A percentile compares a stretch with the other conserved stretches of the same genome.
Conservation (phyloP, 2,888 invertebrate species). For the Oligia latruncula region DNA sequence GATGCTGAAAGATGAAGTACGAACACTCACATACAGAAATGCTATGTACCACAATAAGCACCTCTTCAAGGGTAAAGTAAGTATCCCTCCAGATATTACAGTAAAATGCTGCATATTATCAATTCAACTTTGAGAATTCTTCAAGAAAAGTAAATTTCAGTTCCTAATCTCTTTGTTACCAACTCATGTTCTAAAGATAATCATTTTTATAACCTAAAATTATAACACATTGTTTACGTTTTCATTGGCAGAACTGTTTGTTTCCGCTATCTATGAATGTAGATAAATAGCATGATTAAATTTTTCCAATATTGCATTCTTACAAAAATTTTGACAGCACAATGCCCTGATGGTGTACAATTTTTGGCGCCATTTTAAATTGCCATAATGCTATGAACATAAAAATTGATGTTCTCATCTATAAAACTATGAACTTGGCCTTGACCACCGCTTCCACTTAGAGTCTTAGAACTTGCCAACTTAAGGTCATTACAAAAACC, state of each 20-base stretch:
- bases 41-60: conserved; percentile 99
- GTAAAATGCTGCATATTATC: background rate
- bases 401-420: background rate
- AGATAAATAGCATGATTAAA: background rate
- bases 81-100: conserved; percentile 52
- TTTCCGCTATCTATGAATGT: background rate
- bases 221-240: conserved; percentile 42
- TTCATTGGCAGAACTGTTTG: background rate
- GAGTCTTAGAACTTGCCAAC: background rate
- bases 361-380: conserved; percentile 57
- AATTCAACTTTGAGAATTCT: background rate
- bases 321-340: background rate
- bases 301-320: background rate
- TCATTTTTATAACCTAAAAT: conserved; percentile 57
- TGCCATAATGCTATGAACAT: background rate
- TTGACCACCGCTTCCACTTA: background rate
- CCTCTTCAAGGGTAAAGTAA: conserved; percentile 96
- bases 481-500: background rate
- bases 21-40: conserved; percentile 99
- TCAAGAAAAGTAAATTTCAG: background rate
- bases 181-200: conserved; percentile 23
- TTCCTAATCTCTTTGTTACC: conserved; percentile 48
- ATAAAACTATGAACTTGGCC: conserved; percentile 6
- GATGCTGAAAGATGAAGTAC: conserved; percentile 99
- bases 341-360: background rate